These are phyloP conservation scores for Xiphorhynchus elegans DNA, from an alignment of 2,113 vertebrate species.

Conservation along the genomic window DNA sequence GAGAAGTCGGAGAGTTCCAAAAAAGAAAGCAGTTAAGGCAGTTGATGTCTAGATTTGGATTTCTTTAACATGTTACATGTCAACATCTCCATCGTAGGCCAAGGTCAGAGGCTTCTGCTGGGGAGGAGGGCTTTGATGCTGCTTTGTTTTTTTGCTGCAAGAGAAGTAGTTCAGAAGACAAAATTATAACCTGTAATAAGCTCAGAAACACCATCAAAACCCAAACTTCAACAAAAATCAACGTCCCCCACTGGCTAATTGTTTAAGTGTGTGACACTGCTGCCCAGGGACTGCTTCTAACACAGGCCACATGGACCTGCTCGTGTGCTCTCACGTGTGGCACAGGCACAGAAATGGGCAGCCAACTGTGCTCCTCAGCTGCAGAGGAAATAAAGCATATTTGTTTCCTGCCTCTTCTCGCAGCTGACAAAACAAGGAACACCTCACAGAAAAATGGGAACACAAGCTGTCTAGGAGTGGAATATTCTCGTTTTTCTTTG, in stretches of 20 bases:
- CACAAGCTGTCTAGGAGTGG: neutral
- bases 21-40: slow-evolving; percentile 82
- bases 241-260: neutral
- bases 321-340: neutral
- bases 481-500: neutral
- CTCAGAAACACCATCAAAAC: neutral
- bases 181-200: neutral
- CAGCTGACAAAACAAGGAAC: neutral
- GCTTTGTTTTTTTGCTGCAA: slow-evolving; percentile 87
- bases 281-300: neutral
- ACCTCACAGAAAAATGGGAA: neutral
- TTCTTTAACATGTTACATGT: slow-evolving; percentile 85
- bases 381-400: neutral
- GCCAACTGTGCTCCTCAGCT: neutral
- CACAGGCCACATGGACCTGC: neutral
- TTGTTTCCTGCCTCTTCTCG: neutral
- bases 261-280: neutral
- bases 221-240: neutral
- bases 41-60: slow-evolving; percentile 80
- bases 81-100: slow-evolving; percentile 94
- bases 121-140: slow-evolving; percentile 83
- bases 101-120: slow-evolving; percentile 95
- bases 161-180: slow-evolving; percentile 23
- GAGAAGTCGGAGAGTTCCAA: slow-evolving; percentile 77
- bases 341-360: neutral